phyloP scores from a whole-genome alignment of 2,797 vertebrate species.

The Emys orbicularis region DNA sequence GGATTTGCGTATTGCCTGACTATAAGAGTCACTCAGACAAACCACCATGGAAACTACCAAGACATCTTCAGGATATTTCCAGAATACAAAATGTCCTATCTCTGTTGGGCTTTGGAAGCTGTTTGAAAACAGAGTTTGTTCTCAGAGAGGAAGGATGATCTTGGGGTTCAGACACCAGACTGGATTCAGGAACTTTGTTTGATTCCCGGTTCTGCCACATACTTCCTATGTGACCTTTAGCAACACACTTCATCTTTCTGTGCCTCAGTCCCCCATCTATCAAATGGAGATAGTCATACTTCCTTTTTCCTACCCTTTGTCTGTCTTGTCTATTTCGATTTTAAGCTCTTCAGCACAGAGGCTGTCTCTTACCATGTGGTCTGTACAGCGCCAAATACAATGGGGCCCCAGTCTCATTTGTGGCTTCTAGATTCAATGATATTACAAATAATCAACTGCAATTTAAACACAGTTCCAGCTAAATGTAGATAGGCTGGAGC shows the following conservation, averaged over 20 bases:
- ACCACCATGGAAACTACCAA: slow-evolving; percentile 22
- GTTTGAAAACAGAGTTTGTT: neutral
- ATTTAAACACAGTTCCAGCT: neutral
- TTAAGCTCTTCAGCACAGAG: neutral
- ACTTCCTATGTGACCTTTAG: accelerated
- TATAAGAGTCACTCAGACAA: slow-evolving; percentile 39
- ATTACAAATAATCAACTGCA: neutral
- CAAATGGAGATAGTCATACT: neutral
- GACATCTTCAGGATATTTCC: neutral
- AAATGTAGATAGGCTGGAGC: neutral
- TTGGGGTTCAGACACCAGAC: accelerated
- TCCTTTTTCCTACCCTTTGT: neutral
- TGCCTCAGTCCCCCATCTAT: neutral
- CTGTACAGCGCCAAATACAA: neutral
- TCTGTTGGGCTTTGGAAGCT: neutral
- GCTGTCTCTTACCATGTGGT: neutral
- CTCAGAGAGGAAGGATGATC: neutral
- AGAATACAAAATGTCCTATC: slow-evolving; percentile 44
- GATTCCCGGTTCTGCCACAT: neutral
- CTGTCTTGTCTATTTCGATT: neutral
- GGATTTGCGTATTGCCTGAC: slow-evolving; percentile 20
- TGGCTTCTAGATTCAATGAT: accelerated
- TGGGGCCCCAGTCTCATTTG: neutral
- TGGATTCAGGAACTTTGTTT: neutral
- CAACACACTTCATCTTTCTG: neutral